Conservation (phyloP, 2,888 invertebrate genomes). For the Ormyrus labotus region DNA sequence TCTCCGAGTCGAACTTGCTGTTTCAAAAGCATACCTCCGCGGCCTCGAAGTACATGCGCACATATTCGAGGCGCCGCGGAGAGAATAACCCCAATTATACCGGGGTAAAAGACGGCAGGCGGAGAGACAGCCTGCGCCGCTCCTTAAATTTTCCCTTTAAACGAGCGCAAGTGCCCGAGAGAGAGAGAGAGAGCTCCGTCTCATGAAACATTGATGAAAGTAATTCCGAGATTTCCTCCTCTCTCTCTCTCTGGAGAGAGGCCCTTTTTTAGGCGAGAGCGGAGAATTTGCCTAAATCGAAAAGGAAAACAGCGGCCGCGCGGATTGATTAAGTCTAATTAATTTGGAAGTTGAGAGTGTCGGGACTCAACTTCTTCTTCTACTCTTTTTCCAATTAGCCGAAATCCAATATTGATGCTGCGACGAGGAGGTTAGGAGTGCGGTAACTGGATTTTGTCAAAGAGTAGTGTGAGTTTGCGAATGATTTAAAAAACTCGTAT, state of each 20-base stretch:
- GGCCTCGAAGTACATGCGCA: background rate
- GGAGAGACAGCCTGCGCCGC: background rate
- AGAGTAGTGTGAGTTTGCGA: background rate
- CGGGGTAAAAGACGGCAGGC: background rate
- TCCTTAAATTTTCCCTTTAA: conserved; percentile 21
- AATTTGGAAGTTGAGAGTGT: conserved; percentile 1
- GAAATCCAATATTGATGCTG: conserved; percentile 40
- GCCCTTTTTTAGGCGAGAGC: background rate
- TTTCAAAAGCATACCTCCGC: background rate
- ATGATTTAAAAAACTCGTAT: no score
- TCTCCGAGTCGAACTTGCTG: background rate
- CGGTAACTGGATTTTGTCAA: conserved; percentile 21
- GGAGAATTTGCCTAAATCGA: background rate
- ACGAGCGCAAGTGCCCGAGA: background rate
- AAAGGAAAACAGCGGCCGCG: conserved; percentile 8
- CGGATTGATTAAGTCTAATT: conserved; percentile 36
- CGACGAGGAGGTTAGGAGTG: background rate
- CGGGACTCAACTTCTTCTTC: background rate
- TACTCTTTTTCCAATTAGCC: conserved; percentile 36
- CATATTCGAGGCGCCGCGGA: background rate
- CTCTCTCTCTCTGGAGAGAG: background rate
- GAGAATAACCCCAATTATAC: conserved; percentile 16
- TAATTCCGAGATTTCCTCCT: conserved; percentile 52
- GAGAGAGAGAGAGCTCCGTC: background rate
- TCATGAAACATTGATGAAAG: conserved; percentile 68